Conservation (phyloP, 2,797 vertebrate genomes). For the Tadarida brasiliensis region DNA sequence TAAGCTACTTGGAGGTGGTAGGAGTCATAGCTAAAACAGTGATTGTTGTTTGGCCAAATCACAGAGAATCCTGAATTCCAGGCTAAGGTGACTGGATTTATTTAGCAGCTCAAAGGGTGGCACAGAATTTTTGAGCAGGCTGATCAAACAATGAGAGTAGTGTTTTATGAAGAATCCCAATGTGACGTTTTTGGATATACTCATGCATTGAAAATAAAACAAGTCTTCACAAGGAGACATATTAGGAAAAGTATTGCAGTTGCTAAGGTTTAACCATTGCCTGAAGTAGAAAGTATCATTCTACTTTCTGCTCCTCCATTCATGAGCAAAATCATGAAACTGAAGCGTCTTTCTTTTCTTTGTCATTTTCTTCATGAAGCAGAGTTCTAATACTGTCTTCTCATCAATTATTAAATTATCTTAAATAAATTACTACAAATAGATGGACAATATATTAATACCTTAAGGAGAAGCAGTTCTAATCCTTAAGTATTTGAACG, state of each 20-base stretch:
- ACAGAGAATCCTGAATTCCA: neutral
- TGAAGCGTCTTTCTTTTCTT: neutral
- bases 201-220: neutral
- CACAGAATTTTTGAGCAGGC: neutral
- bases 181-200: neutral
- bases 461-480: neutral
- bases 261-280: neutral
- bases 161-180: neutral
- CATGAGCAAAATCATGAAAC: neutral
- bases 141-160: neutral
- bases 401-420: neutral
- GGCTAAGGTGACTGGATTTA: neutral
- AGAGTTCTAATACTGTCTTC: neutral
- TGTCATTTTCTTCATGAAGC: neutral
- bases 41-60: neutral
- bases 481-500: neutral
- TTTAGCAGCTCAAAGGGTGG: neutral
- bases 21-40: neutral
- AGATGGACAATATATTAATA: neutral
- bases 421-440: neutral
- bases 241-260: neutral
- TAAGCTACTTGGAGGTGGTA: neutral
- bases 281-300: neutral
- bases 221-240: neutral
- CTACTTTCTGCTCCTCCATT: neutral